Evolutionary conservation across 2,888 invertebrate genomes (phyloP), one percentile per base, ranked within the genome.

Genomic region (Eupithecia centaureata): DNA sequence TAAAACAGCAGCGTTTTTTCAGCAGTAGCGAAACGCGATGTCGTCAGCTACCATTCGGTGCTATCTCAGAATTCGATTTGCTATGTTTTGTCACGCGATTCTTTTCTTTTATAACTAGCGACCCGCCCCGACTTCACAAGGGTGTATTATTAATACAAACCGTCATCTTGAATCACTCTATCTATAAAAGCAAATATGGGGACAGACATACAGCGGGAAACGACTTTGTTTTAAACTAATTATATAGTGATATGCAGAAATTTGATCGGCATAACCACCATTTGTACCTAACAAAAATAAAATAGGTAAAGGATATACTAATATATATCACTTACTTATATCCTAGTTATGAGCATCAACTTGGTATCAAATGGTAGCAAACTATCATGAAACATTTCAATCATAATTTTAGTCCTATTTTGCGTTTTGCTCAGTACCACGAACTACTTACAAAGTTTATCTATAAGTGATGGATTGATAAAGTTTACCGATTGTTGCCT

Each of bases 1-100:
- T n/a, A n/a, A 32, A 61, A 57, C 32, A 62, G 51, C 33, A 59
- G n/a, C 52, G 22, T 51, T 18, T 77, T 77, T 63, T 47, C 51
- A 42, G n/a, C 33, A 61, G 68, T 75, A 82, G 76, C 81, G 77
- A 76, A 83, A 82, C 83, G 60, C 57, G 80, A 77, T 78, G 76
- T 75, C 73, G 73, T 80, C 74, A 77, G 80, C 83, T 79, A 75
- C 77, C 81, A 77, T 81, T 75, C 81, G 79, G 88, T 85, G 77
- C 88, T 87, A 86, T 88, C 87, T 82, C 88, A 80, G 77, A 73
- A 74, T 77, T 73, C 80, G 81, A 84, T 83, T 85, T 82, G 83
- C 83, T 77, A 63, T 63, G 73, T 67, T 68, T 66, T 78, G 81
- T 84, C 88, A 88, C 87, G 88, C 87, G 77, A 87, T 77, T 72